These are phyloP conservation scores for Epsilonema sp. DNA, from an alignment of 2,888 invertebrate genomes.

Conservation along the genomic window DNA sequence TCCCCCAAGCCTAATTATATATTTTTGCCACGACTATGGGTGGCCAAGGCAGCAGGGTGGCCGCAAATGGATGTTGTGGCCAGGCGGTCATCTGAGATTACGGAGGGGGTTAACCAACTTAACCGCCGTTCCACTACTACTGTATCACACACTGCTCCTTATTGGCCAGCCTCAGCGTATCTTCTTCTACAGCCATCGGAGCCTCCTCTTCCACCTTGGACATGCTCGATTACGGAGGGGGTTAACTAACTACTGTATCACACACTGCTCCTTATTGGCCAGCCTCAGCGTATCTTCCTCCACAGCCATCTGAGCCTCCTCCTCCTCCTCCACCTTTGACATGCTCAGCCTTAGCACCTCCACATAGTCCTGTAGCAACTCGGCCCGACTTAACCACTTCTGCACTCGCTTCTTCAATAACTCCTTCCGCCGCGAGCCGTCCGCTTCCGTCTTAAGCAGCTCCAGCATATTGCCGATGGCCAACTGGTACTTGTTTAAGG, in stretches of 20 bases:
- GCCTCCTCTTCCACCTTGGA: not conserved
- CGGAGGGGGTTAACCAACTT: no score
- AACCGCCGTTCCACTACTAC: no score
- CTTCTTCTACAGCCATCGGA: not conserved
- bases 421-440: conserved; percentile 1
- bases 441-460: conserved; percentile 2
- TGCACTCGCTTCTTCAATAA: conserved; percentile 4
- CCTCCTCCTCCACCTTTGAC: not conserved
- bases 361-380: not conserved
- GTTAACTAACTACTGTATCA: no score
- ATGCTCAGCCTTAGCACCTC: not conserved
- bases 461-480: conserved; percentile 8
- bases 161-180: not conserved
- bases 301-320: not conserved
- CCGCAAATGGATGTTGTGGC: no score
- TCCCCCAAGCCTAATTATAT: no score
- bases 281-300: not conserved
- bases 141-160: not conserved
- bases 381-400: conserved; percentile 5
- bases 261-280: not conserved
- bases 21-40: no score
- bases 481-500: conserved; percentile 7
- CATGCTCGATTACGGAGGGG: no score
- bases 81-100: no score
- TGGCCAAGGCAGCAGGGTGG: no score